Base-by-base conservation (phyloP, 2,113 vertebrate genomes). In the Ciconia boyciana region DNA sequence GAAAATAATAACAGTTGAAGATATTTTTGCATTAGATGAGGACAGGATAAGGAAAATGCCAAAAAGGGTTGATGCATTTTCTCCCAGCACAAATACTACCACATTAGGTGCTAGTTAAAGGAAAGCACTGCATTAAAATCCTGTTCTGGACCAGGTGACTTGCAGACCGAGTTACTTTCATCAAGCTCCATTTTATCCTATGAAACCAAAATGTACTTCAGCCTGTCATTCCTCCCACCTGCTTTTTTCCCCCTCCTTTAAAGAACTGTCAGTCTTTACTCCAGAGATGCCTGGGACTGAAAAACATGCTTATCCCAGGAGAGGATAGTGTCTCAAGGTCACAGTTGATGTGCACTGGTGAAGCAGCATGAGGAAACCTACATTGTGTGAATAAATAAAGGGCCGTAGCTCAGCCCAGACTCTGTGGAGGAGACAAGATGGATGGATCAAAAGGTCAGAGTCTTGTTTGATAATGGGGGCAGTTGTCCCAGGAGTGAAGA, bases 281-380 rank as follows among this genome's bases (percentile, higher is more conserved):
- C 92, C 66, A 92, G 95, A 96, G 94, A 88, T 92, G 96, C 78
- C 95, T 91, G 70, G 64, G 55, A 69, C 90, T 90, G 81, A 43
- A 88, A 94, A 96, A 96, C 89, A 93, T 74, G 74, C 66, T 93
- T n/a, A 74, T 97, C 96, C 96, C 97, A 91, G 88, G 97, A 98
- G 97, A 95, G 87, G 87, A 83, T 0, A 29, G 93, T 89, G 95
- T 96, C 97, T 97, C 18, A 6, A 90, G 95, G 97, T 96, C 96
- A 79, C 96, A 96, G 92, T 31, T 94, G 96, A 97, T 84, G 94
- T 97, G 94, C 90, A 80, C 91, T 93, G 93, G 95, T 80, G 95
- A 94, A 94, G 90, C 79, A 94, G 91, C 94, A 55, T 49, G 86
- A 96, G 88, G 94, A 94, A 96, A 92, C 95, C 91, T 95, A 95